phyloP scores from a whole-genome alignment of 1,140 invertebrate genomes.

The Ceratosolen fusciceps region DNA sequence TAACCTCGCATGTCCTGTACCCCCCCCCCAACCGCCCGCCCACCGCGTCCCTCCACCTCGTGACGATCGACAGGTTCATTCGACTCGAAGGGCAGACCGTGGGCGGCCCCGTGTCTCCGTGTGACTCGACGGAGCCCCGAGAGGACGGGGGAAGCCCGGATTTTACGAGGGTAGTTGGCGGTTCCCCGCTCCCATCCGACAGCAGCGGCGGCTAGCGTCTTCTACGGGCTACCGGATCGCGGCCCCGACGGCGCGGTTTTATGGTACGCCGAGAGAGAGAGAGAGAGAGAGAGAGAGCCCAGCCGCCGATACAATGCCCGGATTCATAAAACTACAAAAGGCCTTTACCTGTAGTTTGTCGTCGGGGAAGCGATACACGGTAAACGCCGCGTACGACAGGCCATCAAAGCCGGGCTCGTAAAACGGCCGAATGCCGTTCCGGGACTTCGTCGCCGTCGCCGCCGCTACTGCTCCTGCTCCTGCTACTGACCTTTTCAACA shows the following conservation, averaged over 20 bases:
- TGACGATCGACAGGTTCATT: conserved; percentile 6
- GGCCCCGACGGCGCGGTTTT: neutral
- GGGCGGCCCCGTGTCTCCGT: neutral
- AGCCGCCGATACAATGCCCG: neutral
- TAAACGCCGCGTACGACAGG: neutral
- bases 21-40: no score
- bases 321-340: conserved; percentile 17
- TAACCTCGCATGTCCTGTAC: no score
- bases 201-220: neutral
- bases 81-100: neutral
- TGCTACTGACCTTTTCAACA: neutral
- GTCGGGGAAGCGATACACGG: neutral
- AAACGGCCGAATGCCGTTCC: neutral
- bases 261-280: neutral
- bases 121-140: no score
- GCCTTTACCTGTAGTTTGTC: neutral
- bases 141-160: neutral
- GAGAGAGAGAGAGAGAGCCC: no score
- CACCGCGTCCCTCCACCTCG: no score
- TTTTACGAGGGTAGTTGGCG: neutral
- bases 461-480: no score
- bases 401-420: neutral
- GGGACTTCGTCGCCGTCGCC: neutral
- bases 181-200: no score
- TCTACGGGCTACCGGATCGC: neutral